Conservation (phyloP, 2,888 invertebrate species). For the Hirtodrosophila histrioides region DNA sequence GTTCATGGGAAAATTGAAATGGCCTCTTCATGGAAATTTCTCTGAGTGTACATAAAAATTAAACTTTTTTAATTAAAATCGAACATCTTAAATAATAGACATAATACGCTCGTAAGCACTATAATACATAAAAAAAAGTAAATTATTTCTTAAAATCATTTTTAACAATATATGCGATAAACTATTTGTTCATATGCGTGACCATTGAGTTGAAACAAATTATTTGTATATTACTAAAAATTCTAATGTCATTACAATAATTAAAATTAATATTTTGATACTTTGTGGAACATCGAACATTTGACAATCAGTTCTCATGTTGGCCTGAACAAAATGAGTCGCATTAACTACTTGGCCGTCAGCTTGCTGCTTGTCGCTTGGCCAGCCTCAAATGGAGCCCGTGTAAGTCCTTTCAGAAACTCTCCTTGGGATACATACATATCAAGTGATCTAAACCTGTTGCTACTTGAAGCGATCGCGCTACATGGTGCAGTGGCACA, state of each 20-base stretch:
- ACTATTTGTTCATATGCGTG: not conserved
- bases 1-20: too few relatives aligned
- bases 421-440: too few relatives aligned
- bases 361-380: conserved; percentile 1
- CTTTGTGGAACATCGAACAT: too few relatives aligned
- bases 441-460: not conserved
- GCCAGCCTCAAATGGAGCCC: not conserved
- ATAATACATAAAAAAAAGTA: too few relatives aligned
- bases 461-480: conserved; percentile 19
- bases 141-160: too few relatives aligned
- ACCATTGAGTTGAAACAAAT: conserved; percentile 13
- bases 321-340: conserved; percentile 5
- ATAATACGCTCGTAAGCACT: too few relatives aligned
- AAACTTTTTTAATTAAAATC: too few relatives aligned
- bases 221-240: not conserved
- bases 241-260: too few relatives aligned
- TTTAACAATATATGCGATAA: not conserved
- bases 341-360: not conserved
- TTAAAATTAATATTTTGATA: too few relatives aligned
- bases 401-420: conserved; percentile 19
- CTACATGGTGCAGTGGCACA: conserved; percentile 19
- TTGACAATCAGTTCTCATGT: conserved; percentile 8
- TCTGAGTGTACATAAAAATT: too few relatives aligned
- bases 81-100: too few relatives aligned
- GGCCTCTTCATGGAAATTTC: too few relatives aligned